These are phyloP conservation scores for Dexiosoma caninum DNA, from an alignment of 2,888 invertebrate species.

Conservation along the genomic window DNA sequence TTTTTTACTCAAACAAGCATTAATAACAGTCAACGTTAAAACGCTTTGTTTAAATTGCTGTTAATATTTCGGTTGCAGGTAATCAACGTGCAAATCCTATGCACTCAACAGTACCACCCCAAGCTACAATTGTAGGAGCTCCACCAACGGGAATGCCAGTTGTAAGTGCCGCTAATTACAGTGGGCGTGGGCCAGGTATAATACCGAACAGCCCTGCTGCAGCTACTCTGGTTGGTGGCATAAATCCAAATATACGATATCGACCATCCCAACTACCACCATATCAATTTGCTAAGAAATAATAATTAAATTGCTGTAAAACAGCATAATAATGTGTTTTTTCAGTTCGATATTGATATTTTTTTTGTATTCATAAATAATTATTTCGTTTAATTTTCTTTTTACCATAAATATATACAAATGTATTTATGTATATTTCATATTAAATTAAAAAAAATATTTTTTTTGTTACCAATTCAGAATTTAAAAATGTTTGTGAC, in stretches of 20 bases:
- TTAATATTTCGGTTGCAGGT: constrained; percentile 64
- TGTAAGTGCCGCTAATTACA: constrained; percentile 72
- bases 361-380: not conserved
- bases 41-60: not conserved
- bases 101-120: constrained; percentile 73
- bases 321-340: constrained; percentile 38
- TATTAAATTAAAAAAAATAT: constrained; percentile 31
- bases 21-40: no score
- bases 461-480: constrained; percentile 45
- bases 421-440: constrained; percentile 12
- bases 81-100: constrained; percentile 72
- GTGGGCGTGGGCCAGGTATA: constrained; percentile 72
- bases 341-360: constrained; percentile 54
- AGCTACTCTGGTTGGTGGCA: constrained; percentile 69
- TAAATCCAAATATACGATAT: constrained; percentile 71
- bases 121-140: constrained; percentile 71
- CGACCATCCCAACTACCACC: constrained; percentile 71
- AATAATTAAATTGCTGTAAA: constrained; percentile 63
- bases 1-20: no score
- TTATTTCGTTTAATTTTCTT: not conserved
- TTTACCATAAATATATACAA: constrained; percentile 22
- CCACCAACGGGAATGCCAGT: constrained; percentile 72
- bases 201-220: constrained; percentile 67
- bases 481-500: constrained; percentile 31
- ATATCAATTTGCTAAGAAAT: constrained; percentile 75